phyloP scores from a whole-genome alignment of 2,113 vertebrate species.

The Columba livia region DNA sequence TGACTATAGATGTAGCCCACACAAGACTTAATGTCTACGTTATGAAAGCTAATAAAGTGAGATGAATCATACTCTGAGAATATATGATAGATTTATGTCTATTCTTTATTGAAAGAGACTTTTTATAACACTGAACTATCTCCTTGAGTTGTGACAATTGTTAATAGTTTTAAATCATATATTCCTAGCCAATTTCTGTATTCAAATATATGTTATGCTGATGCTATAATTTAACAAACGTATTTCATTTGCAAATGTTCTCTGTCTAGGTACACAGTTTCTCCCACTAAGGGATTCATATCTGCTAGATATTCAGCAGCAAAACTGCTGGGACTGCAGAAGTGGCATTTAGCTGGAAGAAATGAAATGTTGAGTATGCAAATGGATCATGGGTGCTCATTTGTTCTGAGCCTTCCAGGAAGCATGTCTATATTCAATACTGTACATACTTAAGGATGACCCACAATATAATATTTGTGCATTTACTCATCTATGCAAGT shows the following conservation, averaged over 20 bases:
- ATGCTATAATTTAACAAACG: slow-evolving; percentile 13
- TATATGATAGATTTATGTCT: slow-evolving; percentile 33
- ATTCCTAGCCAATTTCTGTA: slow-evolving; percentile 5
- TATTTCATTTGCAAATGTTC: slow-evolving; percentile 49
- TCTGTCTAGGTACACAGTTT: slow-evolving; percentile 38
- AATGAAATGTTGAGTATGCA: slow-evolving; percentile 29
- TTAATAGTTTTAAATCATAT: background rate
- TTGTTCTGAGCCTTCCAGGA: slow-evolving; percentile 37
- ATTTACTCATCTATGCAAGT: background rate
- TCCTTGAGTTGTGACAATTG: background rate
- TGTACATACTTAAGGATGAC: background rate
- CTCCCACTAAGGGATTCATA: background rate
- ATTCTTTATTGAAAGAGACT: background rate
- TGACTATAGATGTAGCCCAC: background rate
- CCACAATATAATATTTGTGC: background rate
- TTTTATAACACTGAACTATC: background rate
- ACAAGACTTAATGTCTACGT: slow-evolving; percentile 3
- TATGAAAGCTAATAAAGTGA: background rate
- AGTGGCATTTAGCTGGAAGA: slow-evolving; percentile 48
- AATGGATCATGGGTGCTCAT: background rate
- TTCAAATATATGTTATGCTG: background rate
- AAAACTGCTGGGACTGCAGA: slow-evolving; percentile 15
- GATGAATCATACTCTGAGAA: slow-evolving; percentile 10
- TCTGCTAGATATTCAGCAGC: slow-evolving; percentile 16
- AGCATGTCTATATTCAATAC: background rate